phyloP scores from a whole-genome alignment of 2,888 invertebrate genomes.

The Hipparchia sbordonii region DNA sequence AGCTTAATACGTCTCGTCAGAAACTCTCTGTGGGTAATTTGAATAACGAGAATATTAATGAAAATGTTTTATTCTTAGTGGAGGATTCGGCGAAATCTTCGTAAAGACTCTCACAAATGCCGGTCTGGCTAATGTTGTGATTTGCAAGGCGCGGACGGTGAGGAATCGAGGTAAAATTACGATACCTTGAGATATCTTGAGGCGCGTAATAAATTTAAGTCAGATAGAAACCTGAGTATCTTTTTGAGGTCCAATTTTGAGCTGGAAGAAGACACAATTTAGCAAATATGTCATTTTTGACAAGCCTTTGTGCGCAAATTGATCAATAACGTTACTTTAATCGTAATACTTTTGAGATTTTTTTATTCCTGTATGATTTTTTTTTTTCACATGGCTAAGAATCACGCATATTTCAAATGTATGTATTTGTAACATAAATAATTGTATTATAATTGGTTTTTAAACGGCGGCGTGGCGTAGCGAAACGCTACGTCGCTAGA shows the following conservation, averaged over 20 bases:
- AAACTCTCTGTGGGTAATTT: conserved; percentile 23
- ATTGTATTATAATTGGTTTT: too few relatives aligned
- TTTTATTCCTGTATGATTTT: too few relatives aligned
- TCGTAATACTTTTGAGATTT: too few relatives aligned
- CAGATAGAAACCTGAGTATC: background rate
- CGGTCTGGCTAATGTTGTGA: conserved; percentile 17
- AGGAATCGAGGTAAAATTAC: conserved; percentile 8
- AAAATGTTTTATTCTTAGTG: conserved; percentile 24
- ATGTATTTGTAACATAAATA: too few relatives aligned
- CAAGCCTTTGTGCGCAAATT: too few relatives aligned
- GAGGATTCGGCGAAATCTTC: conserved; percentile 21
- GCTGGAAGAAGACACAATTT: too few relatives aligned
- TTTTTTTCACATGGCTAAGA: too few relatives aligned
- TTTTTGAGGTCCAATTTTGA: background rate
- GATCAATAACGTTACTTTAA: too few relatives aligned
- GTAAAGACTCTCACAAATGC: conserved; percentile 18
- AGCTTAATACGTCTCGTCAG: conserved; percentile 22
- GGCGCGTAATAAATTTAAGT: conserved; percentile 1
- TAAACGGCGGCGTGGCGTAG: too few relatives aligned
- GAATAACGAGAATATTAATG: conserved; percentile 25
- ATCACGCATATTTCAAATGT: too few relatives aligned
- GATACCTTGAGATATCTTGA: conserved; percentile 8
- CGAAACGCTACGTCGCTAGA: too few relatives aligned
- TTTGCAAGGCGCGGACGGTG: conserved; percentile 13
- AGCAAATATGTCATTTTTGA: too few relatives aligned